Percentiles rank a stretch among this genome's conserved stretches.
Evolutionary conservation across 2,797 vertebrate species (phyloP).

Genomic region (Gymnoscopelus braueri): DNA sequence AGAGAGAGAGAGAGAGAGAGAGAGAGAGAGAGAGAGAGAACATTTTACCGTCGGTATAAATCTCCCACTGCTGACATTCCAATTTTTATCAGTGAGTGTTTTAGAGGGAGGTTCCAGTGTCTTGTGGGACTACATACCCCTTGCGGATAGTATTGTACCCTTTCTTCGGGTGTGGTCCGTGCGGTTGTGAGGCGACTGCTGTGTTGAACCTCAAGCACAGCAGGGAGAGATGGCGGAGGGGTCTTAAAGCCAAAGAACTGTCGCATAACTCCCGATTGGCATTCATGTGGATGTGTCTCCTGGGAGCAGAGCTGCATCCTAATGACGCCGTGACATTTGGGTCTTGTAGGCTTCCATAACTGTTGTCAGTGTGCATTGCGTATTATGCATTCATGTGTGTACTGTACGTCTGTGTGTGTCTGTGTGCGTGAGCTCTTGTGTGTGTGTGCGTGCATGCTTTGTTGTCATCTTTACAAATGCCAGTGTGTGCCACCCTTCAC

Average conservation of each 20-base stretch:
- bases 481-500: neutral
- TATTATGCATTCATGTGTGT: too few species aligned
- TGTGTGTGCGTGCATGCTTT: slow-evolving; percentile 24
- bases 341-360: neutral
- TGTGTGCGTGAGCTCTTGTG: neutral
- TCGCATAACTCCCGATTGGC: slow-evolving; percentile 57
- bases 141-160: too few species aligned
- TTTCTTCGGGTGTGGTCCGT: neutral
- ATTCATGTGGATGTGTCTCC: slow-evolving; percentile 56
- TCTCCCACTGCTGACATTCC: neutral
- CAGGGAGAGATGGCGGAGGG: slow-evolving; percentile 4
- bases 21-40: too few species aligned
- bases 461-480: slow-evolving; percentile 11
- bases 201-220: slow-evolving; percentile 27
- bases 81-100: slow-evolving; percentile 31
- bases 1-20: too few species aligned
- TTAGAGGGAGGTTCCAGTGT: slow-evolving; percentile 41
- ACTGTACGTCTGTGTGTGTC: neutral
- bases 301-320: slow-evolving; percentile 67
- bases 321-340: slow-evolving; percentile 68
- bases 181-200: slow-evolving; percentile 39
- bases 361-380: too few species aligned
- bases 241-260: slow-evolving; percentile 38
- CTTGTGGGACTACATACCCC: slow-evolving; percentile 15
- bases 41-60: too few species aligned